Base-by-base conservation (phyloP, 2,888 invertebrate genomes). In the Iselma pallidipennis region DNA sequence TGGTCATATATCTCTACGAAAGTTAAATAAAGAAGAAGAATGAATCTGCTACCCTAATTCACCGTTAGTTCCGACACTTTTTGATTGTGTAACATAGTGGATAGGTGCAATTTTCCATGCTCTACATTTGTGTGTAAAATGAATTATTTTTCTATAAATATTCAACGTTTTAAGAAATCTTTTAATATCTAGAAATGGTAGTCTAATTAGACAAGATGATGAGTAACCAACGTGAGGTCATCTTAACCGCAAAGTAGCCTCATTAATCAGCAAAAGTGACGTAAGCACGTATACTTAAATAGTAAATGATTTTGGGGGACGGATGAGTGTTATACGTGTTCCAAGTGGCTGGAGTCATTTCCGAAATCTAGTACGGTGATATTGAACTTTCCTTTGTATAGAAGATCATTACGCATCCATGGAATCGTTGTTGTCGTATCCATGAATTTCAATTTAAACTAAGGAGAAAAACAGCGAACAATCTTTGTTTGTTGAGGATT, bases 1-100 rank as follows among this genome's bases (percentile, higher is more conserved):
- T 51, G 65, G 69, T 61, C 67, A 65, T 73, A 72, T 72, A 74
- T 74, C 73, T 72, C 59, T 60, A 63, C 62, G 51, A 54, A 68
- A 65, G 68, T 73, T 71, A 71, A 73, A 71, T 72, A 71, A 68
- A 67, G 65, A 67, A 70, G 68, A 69, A 67, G 67, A 71, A 72
- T 72, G 68, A 66, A 71, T 73, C 71, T 68, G 60, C 62, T 62
- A 59, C 60, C 61, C 62, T 68, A 66, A 66, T 67, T 67, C 68
- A 66, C 67, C 57, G 65, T 72, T 70, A 65, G 66, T 71, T 72
- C 65, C 67, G 65, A 42, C 33, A 48, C 31, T 21, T 50, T n/a
- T n/a, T n/a, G n/a, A n/a, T n/a, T n/a, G n/a, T n/a, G n/a, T n/a
- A n/a, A n/a, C n/a, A n/a, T n/a, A n/a, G n/a, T n/a, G n/a, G n/a